Conservation (phyloP, 2,888 invertebrate species). For the Xanthia togata region DNA sequence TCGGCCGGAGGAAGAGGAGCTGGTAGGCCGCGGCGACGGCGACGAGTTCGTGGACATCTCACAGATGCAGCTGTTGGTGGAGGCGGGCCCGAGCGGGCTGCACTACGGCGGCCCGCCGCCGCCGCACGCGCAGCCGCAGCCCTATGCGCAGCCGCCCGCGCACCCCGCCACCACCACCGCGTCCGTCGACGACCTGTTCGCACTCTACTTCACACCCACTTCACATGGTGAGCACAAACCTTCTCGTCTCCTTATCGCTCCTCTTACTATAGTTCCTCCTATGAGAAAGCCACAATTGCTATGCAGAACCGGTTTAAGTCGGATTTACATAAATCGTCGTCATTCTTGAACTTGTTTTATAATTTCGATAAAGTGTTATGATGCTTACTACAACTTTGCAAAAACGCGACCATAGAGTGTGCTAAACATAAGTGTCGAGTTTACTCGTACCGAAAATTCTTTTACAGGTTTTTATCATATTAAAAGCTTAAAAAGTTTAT, state of each 20-base stretch:
- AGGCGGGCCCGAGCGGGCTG: constrained; percentile 90
- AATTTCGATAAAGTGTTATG: constrained; percentile 41
- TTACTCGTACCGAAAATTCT: background rate
- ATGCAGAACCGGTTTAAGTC: constrained; percentile 66
- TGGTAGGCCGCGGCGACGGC: constrained; percentile 87
- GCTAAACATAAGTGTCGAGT: background rate
- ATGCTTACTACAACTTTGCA: constrained; percentile 19
- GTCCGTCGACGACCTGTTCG: constrained; percentile 94
- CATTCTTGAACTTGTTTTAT: constrained; percentile 60
- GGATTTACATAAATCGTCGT: constrained; percentile 60
- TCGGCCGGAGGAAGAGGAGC: constrained; percentile 93
- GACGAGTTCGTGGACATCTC: constrained; percentile 96
- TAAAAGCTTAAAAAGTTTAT: constrained; percentile 11
- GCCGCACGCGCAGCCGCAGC: constrained; percentile 87
- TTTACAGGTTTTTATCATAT: background rate
- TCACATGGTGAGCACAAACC: constrained; percentile 89
- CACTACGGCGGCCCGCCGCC: constrained; percentile 87
- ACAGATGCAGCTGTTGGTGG: constrained; percentile 94
- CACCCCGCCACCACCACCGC: constrained; percentile 88
- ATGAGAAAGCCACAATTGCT: constrained; percentile 40
- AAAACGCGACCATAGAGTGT: constrained; percentile 13
- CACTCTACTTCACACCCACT: constrained; percentile 93
- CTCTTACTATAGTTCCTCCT: constrained; percentile 15
- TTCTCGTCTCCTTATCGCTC: constrained; percentile 30
- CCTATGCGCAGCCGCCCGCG: constrained; percentile 78